Conservation (phyloP, 2,113 vertebrate species). For the Pomatorhinus ruficollis region DNA sequence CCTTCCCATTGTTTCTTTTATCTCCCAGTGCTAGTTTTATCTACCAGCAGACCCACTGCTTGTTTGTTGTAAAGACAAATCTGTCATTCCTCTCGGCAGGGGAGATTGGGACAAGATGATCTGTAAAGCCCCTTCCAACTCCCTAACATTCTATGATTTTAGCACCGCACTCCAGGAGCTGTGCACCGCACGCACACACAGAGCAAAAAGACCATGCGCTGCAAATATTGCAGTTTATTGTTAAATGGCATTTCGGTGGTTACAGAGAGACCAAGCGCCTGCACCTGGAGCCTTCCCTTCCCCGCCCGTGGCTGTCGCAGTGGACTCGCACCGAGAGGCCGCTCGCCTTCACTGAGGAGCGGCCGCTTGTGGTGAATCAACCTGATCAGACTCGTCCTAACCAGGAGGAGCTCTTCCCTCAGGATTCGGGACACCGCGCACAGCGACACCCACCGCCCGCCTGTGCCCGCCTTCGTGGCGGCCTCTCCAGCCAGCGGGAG, state of each 20-base stretch:
- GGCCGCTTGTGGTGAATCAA: rapidly evolving
- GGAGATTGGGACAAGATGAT: background rate
- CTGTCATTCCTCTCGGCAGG: too few relatives aligned
- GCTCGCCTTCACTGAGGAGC: rapidly evolving
- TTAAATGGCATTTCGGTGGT: rapidly evolving
- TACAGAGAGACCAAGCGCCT: background rate
- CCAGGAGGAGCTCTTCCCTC: rapidly evolving
- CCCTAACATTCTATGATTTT: background rate
- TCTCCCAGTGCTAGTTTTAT: too few relatives aligned
- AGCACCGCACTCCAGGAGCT: background rate
- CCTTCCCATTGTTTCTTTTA: too few relatives aligned
- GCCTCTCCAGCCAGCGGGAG: rapidly evolving
- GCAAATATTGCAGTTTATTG: background rate
- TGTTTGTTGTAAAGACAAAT: too few relatives aligned
- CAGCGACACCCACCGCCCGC: rapidly evolving
- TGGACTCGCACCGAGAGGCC: rapidly evolving
- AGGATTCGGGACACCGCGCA: rapidly evolving
- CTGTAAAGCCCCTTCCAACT: background rate
- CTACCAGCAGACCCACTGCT: too few relatives aligned
- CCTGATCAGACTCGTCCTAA: too few relatives aligned
- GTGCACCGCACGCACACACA: rapidly evolving
- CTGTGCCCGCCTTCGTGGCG: rapidly evolving
- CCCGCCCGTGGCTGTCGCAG: rapidly evolving
- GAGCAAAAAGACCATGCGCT: background rate
- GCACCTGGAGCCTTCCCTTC: rapidly evolving